Evolutionary conservation across 2,888 invertebrate species (phyloP), one percentile per base, ranked within the genome.

Genomic region (Philereme transversata): DNA sequence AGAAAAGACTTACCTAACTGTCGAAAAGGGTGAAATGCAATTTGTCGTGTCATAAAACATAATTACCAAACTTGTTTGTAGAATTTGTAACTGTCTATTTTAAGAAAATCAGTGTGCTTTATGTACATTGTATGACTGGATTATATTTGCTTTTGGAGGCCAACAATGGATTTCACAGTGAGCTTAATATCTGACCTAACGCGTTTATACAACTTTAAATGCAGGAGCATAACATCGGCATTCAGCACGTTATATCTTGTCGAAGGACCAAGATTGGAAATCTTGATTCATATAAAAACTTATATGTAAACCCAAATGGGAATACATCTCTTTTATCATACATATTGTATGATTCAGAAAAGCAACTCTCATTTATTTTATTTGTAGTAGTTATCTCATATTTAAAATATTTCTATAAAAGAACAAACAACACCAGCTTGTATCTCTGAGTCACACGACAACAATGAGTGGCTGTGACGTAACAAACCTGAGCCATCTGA

Each of bases 401-500:
- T 10, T 22, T 10, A 22, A 47, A 9, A 9, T 47, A 47, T 34
- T 9, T 47, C 35, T 45, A 47, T 47, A 22, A 22, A 22, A 22
- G 34, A 34, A 34, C 41, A 55, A 57, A 56, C 48, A 52, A 10
- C 52, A 56, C 35, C 48, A 44, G 56, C 40, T 35, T 60, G 50
- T 62, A 34, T 50, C 48, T 41, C 44, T 68, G 66, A 70, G 60
- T 70, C 66, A 70, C 66, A 54, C 44, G 57, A 47, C 63, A 62
- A 61, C 62, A 62, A 66, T 62, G 60, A 59, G 53, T 11, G 51
- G 46, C 59, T 57, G 68, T 58, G 68, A 70, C 63, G 62, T 65
- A 66, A 72, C 57, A 45, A 34, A 57, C 75, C 82, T 84, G 81
- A 77, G 76, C 78, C 87, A 87, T 85, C 86, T 87, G 87, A 84